Evolutionary conservation across 2,888 invertebrate genomes (phyloP), one percentile per base, ranked within the genome.

Genomic region (Coelopa pilipes): DNA sequence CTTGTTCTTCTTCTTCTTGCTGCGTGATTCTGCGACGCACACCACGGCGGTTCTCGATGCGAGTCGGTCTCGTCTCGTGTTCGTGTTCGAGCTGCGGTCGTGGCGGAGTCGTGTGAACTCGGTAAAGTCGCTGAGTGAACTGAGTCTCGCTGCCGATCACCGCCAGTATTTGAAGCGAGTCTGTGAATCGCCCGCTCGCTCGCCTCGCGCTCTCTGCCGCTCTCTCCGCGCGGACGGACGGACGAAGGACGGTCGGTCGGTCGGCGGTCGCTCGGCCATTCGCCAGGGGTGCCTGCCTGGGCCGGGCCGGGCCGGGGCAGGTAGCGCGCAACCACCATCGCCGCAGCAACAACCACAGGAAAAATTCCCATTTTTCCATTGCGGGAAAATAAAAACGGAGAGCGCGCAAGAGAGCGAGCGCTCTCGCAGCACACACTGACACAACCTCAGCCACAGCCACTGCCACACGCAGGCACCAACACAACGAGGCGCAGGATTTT

Each of bases 61-160:
- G 34, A 34, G 34, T 34, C 34, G 34, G 34, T 34, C 7, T 34
- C 34, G 34, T 4, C 34, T 34, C 34, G 34, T 34, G 34, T 34
- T 34, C 21, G 17, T 49, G 47, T 34, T 2, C 34, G 7, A 34
- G 24, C 34, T 15, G 19, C 47, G 55, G 86, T 87, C 84, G 34
- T 34, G 34, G 34, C 7, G 34, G 34, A 34, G 34, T 34, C 34
- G 34, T 34, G 84, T 82, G 82, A 82, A 82, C 86, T 83, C 86
- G 83, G 81, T 85, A 85, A 87, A 85, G 87, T 87, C 87, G 85
- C 84, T 86, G 82, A 84, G 84, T 85, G 84, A 88, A 88, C 88
- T 88, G 87, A 85, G 83, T 86, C 83, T 84, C 84, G 81, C 84
- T 81, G 81, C 80, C 83, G 86, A 85, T 86, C 87, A 84, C 83